These are phyloP conservation scores for Erethizon dorsatum DNA, from an alignment of 2,797 vertebrate species.

Conservation along the genomic window DNA sequence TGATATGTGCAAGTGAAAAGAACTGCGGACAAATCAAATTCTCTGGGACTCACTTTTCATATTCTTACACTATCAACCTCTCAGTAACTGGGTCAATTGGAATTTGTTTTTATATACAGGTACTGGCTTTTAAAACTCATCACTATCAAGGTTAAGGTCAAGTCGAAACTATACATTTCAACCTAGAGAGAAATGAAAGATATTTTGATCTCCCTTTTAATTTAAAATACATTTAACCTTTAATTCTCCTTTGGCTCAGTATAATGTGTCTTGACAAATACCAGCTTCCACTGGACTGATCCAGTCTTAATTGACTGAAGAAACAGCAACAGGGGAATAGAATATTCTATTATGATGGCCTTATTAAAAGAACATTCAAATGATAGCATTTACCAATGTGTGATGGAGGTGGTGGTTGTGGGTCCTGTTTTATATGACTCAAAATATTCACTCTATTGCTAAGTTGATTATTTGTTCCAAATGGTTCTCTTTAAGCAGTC, in stretches of 20 bases:
- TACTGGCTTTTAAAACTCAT: not conserved
- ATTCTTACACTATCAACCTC: not conserved
- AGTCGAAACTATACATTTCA: constrained; percentile 46
- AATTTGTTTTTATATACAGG: not conserved
- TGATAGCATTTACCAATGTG: not conserved
- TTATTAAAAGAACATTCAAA: not conserved
- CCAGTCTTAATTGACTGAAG: not conserved
- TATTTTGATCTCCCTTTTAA: constrained; percentile 34
- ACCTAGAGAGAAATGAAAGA: constrained; percentile 24
- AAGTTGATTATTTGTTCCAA: constrained; percentile 41
- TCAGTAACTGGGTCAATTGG: not conserved
- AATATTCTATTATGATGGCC: not conserved
- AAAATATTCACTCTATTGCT: constrained; percentile 31
- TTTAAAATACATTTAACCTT: constrained; percentile 23
- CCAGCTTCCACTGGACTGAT: not conserved
- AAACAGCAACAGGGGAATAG: not conserved
- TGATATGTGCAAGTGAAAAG: not conserved
- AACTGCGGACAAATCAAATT: not conserved
- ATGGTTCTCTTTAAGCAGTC: not conserved
- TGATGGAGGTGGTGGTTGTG: not conserved
- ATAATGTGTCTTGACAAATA: not conserved
- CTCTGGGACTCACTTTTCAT: not conserved
- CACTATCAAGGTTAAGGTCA: constrained; percentile 9
- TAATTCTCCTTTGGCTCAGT: not conserved
- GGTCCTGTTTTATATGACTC: not conserved